Percentiles rank a stretch among this genome's conserved stretches.
Conservation (phyloP, 2,113 vertebrate genomes). For the Hassar affinis region DNA sequence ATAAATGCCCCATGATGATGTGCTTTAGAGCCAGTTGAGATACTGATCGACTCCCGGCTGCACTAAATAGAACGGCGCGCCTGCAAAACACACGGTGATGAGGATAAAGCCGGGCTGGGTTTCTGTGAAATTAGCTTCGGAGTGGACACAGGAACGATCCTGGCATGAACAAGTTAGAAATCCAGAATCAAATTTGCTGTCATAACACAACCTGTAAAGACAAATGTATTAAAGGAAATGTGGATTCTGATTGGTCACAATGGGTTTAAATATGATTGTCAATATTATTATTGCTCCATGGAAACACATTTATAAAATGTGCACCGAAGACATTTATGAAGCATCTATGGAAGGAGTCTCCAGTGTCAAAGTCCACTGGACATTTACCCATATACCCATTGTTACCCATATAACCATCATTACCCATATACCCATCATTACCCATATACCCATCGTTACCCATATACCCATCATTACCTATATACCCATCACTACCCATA, state of each 20-base stretch:
- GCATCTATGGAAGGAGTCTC: too few species aligned
- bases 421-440: too few species aligned
- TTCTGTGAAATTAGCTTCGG: not conserved
- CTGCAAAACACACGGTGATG: not conserved
- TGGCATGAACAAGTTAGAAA: not conserved
- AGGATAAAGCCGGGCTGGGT: not conserved
- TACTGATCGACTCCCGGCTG: not conserved
- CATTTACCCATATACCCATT: too few species aligned
- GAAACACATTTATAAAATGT: too few species aligned
- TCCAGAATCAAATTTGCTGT: not conserved
- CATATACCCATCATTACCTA: too few species aligned
- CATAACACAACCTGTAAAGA: not conserved
- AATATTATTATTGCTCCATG: too few species aligned
- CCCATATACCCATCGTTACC: too few species aligned
- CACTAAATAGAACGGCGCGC: not conserved
- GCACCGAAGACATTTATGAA: too few species aligned
- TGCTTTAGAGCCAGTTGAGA: constrained; percentile 16
- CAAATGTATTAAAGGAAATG: too few species aligned
- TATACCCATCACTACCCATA: too few species aligned
- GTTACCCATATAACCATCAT: too few species aligned
- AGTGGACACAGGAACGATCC: not conserved
- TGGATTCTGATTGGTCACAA: not conserved
- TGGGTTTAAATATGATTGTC: not conserved
- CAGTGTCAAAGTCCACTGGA: too few species aligned
- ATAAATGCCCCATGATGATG: constrained; percentile 15